phyloP scores from a whole-genome alignment of 2,797 vertebrate genomes.

The Petrocephalus sullivani region DNA sequence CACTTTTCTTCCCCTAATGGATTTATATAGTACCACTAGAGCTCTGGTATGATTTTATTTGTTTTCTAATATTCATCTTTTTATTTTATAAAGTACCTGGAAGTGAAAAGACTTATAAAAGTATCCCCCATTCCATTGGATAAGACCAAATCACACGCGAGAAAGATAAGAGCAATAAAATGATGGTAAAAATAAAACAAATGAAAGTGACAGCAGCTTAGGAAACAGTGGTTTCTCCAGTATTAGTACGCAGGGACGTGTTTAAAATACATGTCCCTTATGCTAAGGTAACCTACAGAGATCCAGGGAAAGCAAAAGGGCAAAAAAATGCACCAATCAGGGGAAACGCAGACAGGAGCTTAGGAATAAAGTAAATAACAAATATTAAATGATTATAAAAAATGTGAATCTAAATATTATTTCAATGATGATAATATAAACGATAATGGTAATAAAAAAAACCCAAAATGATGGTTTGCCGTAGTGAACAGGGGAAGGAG shows the following conservation, averaged over 20 bases:
- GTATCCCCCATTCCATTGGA: constrained; percentile 43
- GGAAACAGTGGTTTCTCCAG: constrained; percentile 48
- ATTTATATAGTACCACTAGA: constrained; percentile 50
- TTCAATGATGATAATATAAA: constrained; percentile 51
- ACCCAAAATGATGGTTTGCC: constrained; percentile 42
- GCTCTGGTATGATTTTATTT: constrained; percentile 40
- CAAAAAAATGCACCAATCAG: constrained; percentile 41
- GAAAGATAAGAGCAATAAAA: constrained; percentile 43
- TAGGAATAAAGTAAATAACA: constrained; percentile 42
- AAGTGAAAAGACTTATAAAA: constrained; percentile 52
- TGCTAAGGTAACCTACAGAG: constrained; percentile 42
- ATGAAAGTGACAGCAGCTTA: constrained; percentile 58
- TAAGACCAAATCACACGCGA: constrained; percentile 39
- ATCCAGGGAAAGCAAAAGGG: constrained; percentile 32
- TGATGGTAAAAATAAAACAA: constrained; percentile 42
- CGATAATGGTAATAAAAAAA: constrained; percentile 37
- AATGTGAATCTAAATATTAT: constrained; percentile 53
- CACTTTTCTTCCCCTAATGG: constrained; percentile 42
- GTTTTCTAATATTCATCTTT: constrained; percentile 35
- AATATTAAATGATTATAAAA: constrained; percentile 52
- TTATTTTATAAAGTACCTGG: constrained; percentile 39
- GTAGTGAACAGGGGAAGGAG: constrained; percentile 61
- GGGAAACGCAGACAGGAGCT: constrained; percentile 47
- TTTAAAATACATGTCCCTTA: constrained; percentile 56
- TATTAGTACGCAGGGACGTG: constrained; percentile 52